These are phyloP conservation scores for Andrena minutula DNA, from an alignment of 2,888 invertebrate species.

Conservation along the genomic window DNA sequence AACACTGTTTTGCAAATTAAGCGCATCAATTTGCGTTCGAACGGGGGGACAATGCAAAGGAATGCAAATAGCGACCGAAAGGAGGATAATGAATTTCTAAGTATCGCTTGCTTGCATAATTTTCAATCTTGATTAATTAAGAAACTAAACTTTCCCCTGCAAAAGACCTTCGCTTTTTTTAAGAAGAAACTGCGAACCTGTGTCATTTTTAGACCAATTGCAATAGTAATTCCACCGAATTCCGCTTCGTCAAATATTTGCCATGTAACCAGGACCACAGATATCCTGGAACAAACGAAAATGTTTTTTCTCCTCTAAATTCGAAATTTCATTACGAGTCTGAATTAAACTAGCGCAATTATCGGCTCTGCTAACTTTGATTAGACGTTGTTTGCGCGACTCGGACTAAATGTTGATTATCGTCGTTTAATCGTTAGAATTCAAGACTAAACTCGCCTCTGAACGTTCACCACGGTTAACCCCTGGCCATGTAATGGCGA, in stretches of 20 bases:
- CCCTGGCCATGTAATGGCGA: too few relatives aligned
- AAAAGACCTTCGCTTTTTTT: background rate
- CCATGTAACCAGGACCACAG: background rate
- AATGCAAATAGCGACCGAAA: slow-evolving; percentile 29
- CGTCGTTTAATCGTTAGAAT: slow-evolving; percentile 16
- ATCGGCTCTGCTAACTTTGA: background rate
- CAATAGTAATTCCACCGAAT: background rate
- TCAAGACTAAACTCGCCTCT: background rate
- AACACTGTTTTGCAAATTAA: slow-evolving; percentile 21
- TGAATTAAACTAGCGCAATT: background rate
- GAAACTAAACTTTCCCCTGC: background rate
- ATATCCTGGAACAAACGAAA: background rate
- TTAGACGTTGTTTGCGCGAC: slow-evolving; percentile 5
- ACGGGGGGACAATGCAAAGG: background rate
- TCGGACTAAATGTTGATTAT: slow-evolving; percentile 9
- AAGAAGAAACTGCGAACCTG: background rate
- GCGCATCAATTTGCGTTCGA: slow-evolving; percentile 9
- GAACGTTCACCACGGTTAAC: background rate
- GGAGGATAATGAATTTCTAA: slow-evolving; percentile 21
- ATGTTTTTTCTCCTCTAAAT: background rate
- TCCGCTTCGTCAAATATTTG: background rate
- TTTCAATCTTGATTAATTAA: background rate
- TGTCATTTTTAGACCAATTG: background rate
- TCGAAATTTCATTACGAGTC: background rate
- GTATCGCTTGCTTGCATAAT: background rate